Evolutionary conservation across 2,113 vertebrate genomes (phyloP).

Genomic region (Microtus ochrogaster): DNA sequence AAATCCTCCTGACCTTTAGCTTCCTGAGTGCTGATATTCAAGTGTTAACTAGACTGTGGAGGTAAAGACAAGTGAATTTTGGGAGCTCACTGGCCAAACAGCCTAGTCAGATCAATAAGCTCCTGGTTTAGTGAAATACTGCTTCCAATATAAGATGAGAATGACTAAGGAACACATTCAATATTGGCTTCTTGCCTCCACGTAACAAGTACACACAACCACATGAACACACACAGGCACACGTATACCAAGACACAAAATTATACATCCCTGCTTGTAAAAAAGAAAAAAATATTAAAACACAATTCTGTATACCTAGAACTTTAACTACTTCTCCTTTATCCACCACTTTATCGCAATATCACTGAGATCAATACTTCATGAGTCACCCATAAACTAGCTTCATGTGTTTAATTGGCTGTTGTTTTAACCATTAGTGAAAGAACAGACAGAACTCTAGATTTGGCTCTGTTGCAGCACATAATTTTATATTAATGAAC

Average conservation of each 20-base stretch:
- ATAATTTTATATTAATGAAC: neutral
- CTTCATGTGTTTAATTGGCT: neutral
- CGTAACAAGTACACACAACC: too few species aligned
- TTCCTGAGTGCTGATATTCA: neutral
- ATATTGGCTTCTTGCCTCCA: neutral
- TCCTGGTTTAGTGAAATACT: neutral
- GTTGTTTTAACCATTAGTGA: conserved; percentile 7
- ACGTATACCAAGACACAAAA: neutral
- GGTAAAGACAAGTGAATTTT: neutral
- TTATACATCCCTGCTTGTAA: neutral
- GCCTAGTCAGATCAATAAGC: neutral
- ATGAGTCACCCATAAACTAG: too few species aligned
- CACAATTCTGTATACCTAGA: neutral
- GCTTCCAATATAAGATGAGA: neutral
- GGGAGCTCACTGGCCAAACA: neutral
- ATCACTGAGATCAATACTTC: too few species aligned
- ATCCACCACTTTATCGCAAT: too few species aligned
- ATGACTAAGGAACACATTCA: neutral
- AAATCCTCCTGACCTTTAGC: neutral
- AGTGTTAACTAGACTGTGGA: neutral
- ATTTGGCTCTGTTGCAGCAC: neutral
- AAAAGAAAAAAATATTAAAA: conserved; percentile 21
- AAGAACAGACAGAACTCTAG: conserved; percentile 3
- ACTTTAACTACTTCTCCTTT: too few species aligned
- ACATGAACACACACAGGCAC: neutral